Base-by-base conservation (phyloP, 1,140 invertebrate species). In the Steinernema feltiae region DNA sequence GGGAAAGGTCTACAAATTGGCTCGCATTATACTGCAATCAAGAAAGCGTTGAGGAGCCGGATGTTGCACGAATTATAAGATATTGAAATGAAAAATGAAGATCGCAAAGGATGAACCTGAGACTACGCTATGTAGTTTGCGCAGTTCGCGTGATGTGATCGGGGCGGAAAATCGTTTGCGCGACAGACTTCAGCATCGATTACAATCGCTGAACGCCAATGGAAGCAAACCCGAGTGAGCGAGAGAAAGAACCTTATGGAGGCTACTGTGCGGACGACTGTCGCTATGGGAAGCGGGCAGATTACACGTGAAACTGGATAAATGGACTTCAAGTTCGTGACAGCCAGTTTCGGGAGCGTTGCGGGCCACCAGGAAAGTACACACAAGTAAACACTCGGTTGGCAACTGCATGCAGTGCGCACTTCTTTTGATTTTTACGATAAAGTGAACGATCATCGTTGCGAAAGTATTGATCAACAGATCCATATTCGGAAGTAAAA, bases 131-230 rank as follows among this genome's bases (percentile, higher is more conserved):
- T 7, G 7, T 18, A 7, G 35, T 18, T 18, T 41, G 53, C 53
- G 53, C 24, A 63, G 53, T 63, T 63, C 53, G 24, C 53, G 53
- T 21, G 53, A 63, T 63, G 53, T 21, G 24, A 63, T 63, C 53
- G 24, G 53, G 53, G 53, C 3, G 53, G 24, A 63, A 63, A 63
- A 27, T 63, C 53, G 53, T 27, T 41, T 15, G 53, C 53, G 53
- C 24, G 35, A 41, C 35, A 41, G 53, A 7, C 53, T 63, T 21
- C 53, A 63, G 53, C 53, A 63, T 63, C 53, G 53, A 63, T 63
- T 63, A 63, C 53, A 63, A 63, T 63, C 53, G 53, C 53, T 27
- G 53, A 63, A 27, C 53, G 35, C 35, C 18, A 63, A 17, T 27
- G 53, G 53, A 7, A 27, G 53, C 53, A 27, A 63, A 63, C 24